These are phyloP conservation scores for Romanogobio albipinnatus DNA, from an alignment of 2,113 vertebrate species.

Conservation along the genomic window DNA sequence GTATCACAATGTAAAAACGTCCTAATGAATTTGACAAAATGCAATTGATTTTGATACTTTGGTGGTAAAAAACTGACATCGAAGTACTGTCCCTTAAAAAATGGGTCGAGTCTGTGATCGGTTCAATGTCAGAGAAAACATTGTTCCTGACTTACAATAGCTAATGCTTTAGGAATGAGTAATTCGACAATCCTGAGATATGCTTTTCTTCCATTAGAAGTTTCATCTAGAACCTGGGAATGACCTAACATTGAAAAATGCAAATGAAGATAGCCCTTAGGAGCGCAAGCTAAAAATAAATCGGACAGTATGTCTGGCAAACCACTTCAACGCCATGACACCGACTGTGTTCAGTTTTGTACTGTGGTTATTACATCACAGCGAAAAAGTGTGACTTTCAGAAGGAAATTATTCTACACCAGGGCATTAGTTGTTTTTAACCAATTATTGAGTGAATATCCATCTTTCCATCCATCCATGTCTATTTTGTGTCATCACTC, in stretches of 20 bases:
- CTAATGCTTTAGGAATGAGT: neutral
- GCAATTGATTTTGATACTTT: neutral
- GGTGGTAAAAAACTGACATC: neutral
- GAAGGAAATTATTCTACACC: neutral
- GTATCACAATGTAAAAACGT: neutral
- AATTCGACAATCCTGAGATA: neutral
- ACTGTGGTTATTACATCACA: neutral
- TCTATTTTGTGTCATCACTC: neutral
- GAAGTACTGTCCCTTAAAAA: neutral
- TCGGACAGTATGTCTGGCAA: constrained; percentile 31
- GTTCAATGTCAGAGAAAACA: neutral
- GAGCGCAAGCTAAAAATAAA: constrained; percentile 49
- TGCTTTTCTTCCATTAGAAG: neutral
- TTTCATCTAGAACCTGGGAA: constrained; percentile 2
- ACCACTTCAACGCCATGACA: constrained; percentile 17
- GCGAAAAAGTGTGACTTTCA: neutral
- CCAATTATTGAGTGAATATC: neutral
- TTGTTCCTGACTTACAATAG: neutral
- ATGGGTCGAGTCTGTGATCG: neutral
- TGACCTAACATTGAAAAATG: constrained; percentile 41
- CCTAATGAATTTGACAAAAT: neutral
- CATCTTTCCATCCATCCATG: neutral
- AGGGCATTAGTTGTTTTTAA: neutral
- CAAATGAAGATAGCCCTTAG: constrained; percentile 26
- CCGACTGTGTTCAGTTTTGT: neutral